phyloP scores from a whole-genome alignment of 2,888 invertebrate species.

The Holacanthella duospinosa region DNA sequence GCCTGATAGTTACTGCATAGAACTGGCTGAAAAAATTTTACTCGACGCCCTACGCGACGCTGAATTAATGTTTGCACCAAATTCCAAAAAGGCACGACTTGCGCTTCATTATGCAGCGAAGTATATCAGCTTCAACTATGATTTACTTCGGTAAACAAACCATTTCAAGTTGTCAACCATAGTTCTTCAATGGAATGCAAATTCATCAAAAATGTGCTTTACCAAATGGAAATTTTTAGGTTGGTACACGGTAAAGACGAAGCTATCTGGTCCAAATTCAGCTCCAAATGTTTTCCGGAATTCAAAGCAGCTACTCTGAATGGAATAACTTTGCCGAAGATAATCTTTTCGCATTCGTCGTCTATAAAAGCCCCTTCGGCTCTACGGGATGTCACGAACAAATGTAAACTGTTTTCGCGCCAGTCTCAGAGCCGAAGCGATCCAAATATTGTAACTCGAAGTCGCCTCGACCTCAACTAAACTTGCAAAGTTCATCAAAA shows the following conservation, averaged over 20 bases:
- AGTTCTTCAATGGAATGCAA: not conserved
- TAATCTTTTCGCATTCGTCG: too few species aligned
- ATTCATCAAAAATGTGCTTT: too few species aligned
- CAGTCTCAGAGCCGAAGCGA: too few species aligned
- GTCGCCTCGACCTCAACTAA: too few species aligned
- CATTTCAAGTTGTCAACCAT: too few species aligned
- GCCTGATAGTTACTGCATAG: not conserved
- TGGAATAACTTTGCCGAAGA: not conserved
- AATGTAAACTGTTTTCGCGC: too few species aligned
- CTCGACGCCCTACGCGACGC: not conserved
- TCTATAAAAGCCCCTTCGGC: not conserved
- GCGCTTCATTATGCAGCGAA: conserved; percentile 4
- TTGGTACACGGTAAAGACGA: not conserved
- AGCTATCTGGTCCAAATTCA: not conserved
- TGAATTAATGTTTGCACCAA: not conserved
- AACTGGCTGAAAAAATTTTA: not conserved
- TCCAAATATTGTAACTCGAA: too few species aligned
- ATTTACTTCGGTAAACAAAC: not conserved
- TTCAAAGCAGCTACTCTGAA: not conserved
- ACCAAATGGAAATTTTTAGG: too few species aligned
- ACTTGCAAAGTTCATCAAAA: too few species aligned
- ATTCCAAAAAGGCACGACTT: conserved; percentile 2
- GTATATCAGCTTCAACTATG: not conserved
- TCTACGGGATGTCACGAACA: not conserved
- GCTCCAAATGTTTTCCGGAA: not conserved